A percentile compares a stretch with the other conserved stretches of the same genome.
These are phyloP conservation scores for Arnoldichthys spilopterus DNA, from an alignment of 2,797 vertebrate genomes.

Conservation along the genomic window DNA sequence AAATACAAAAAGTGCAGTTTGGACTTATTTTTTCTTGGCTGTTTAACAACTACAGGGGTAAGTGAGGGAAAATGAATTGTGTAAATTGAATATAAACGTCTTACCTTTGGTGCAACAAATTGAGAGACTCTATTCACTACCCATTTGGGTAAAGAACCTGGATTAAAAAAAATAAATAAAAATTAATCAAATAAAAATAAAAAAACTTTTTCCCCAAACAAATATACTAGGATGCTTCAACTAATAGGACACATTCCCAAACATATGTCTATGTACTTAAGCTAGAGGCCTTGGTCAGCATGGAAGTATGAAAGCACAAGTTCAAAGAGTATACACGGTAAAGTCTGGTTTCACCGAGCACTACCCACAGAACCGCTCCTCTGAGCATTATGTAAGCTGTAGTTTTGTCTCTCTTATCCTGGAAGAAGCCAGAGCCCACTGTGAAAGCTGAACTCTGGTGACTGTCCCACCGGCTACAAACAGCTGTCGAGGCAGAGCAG, in stretches of 20 bases:
- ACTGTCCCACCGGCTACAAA: constrained; percentile 39
- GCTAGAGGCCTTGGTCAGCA: neutral
- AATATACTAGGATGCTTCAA: neutral
- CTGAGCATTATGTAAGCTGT: constrained; percentile 18
- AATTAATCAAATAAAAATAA: too few relatives aligned
- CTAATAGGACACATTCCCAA: neutral
- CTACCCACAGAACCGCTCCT: neutral
- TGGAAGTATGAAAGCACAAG: neutral
- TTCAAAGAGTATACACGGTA: neutral
- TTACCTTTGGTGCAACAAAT: constrained; percentile 91
- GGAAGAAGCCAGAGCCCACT: constrained; percentile 17
- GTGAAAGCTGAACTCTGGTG: constrained; percentile 31
- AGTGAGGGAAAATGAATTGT: too few relatives aligned
- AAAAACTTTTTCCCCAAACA: neutral
- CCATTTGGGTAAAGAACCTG: constrained; percentile 93
- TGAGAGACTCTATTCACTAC: constrained; percentile 90
- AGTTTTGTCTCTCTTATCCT: constrained; percentile 1
- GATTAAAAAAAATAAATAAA: constrained; percentile 28
- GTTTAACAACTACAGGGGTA: too few relatives aligned
- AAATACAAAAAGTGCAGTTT: too few relatives aligned
- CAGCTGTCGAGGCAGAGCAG: constrained; percentile 45
- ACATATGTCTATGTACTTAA: neutral
- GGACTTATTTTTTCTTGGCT: too few relatives aligned
- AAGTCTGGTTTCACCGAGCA: constrained; percentile 5
- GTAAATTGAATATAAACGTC: too few relatives aligned